phyloP scores from a whole-genome alignment of 2,113 vertebrate genomes.

The Brachyhypopomus gauderio region DNA sequence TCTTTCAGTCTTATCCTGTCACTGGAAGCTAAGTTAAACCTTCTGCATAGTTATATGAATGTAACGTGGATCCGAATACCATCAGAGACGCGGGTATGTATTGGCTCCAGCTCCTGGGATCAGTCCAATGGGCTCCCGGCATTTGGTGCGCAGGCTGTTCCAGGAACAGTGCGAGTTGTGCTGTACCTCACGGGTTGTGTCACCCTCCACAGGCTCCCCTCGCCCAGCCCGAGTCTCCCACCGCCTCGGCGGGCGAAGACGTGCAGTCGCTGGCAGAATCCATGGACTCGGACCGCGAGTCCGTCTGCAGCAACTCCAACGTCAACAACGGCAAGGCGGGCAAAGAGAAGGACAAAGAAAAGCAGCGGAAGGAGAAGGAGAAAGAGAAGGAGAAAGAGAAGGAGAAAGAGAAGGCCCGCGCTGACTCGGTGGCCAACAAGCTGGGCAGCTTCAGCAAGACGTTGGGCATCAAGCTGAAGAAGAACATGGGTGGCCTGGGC shows the following conservation, averaged over 20 bases:
- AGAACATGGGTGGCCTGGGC: constrained; percentile 97
- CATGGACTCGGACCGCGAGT: constrained; percentile 95
- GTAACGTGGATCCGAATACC: constrained; percentile 99
- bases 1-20: constrained; percentile 91
- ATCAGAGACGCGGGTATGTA: constrained; percentile 91
- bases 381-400: constrained; percentile 98
- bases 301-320: constrained; percentile 96
- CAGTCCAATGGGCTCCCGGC: neutral
- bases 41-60: constrained; percentile 99
- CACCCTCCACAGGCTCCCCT: constrained; percentile 84
- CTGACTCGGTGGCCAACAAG: constrained; percentile 97
- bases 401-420: constrained; percentile 92
- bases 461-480: constrained; percentile 95
- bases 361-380: constrained; percentile 94
- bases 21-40: constrained; percentile 96
- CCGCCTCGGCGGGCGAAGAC: constrained; percentile 94
- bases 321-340: constrained; percentile 87
- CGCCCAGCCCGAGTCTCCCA: constrained; percentile 97
- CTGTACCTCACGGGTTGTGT: neutral
- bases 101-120: neutral
- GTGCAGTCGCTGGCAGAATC: constrained; percentile 96
- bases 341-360: constrained; percentile 91
- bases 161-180: neutral
- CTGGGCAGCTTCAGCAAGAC: constrained; percentile 98
- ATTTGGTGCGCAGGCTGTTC: neutral